A percentile compares a stretch with the other conserved stretches of the same genome.
Evolutionary conservation across 2,888 invertebrate species (phyloP).

Genomic region (Pocota personata): DNA sequence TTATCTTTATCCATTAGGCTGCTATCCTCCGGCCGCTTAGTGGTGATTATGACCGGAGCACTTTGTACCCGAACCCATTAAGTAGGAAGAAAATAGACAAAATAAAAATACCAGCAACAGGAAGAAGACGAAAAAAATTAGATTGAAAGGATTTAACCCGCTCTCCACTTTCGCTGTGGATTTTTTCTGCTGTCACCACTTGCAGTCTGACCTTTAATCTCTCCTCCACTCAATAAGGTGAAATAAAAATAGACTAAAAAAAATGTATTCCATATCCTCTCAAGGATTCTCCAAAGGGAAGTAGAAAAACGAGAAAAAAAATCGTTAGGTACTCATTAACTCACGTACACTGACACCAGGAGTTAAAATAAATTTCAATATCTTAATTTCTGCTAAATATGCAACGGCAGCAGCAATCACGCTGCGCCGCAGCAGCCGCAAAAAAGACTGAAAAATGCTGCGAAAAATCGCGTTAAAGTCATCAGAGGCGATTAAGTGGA

Average conservation of each 20-base stretch:
- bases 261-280: background rate
- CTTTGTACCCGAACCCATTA: conserved; percentile 37
- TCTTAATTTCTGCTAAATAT: conserved; percentile 65
- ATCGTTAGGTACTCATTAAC: conserved; percentile 66
- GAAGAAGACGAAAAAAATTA: conserved; percentile 10
- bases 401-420: conserved; percentile 30
- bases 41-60: conserved; percentile 41
- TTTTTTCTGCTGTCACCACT: conserved; percentile 26
- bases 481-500: conserved; percentile 69
- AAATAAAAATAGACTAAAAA: background rate
- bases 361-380: conserved; percentile 69
- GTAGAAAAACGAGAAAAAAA: background rate
- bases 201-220: conserved; percentile 50
- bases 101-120: conserved; percentile 33
- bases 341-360: conserved; percentile 62
- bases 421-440: conserved; percentile 21
- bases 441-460: conserved; percentile 41
- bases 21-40: conserved; percentile 47
- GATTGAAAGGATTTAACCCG: conserved; percentile 47
- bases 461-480: conserved; percentile 69
- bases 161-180: conserved; percentile 9
- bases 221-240: conserved; percentile 4
- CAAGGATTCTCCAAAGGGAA: conserved; percentile 25
- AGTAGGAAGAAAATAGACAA: background rate
- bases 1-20: conserved; percentile 63